Conservation (phyloP, 2,888 invertebrate species). For the Epistrophe grossulariae region DNA sequence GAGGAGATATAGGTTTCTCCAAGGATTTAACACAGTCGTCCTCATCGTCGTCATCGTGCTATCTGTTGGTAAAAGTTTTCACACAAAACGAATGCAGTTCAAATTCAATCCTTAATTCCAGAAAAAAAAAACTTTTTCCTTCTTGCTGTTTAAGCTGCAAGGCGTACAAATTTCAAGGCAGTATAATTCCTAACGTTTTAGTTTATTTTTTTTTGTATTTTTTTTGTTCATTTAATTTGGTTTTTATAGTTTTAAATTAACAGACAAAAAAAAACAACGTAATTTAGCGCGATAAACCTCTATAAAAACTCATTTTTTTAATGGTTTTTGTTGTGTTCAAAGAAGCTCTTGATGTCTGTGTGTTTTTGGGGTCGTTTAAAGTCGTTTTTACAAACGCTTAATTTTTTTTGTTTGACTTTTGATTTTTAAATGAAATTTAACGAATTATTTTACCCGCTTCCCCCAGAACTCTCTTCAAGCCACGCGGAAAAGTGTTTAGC, state of each 20-base stretch:
- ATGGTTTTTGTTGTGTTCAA: not conserved
- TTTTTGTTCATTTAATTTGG: not conserved
- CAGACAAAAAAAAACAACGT: not conserved
- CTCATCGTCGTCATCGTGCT: not conserved
- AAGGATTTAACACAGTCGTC: slow-evolving; percentile 3
- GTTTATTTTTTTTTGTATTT: not conserved
- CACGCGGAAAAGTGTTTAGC: not conserved
- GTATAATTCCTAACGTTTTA: not conserved
- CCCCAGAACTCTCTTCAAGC: not conserved
- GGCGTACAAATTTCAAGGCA: slow-evolving; percentile 4
- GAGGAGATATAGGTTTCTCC: not conserved
- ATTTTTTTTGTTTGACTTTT: slow-evolving; percentile 34
- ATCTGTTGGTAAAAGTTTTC: slow-evolving; percentile 23
- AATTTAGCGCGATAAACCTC: not conserved
- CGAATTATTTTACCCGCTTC: slow-evolving; percentile 37
- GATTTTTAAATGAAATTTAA: slow-evolving; percentile 52
- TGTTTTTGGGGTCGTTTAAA: not conserved
- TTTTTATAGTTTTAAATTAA: slow-evolving; percentile 35
- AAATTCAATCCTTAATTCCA: slow-evolving; percentile 7
- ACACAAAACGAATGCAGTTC: slow-evolving; percentile 23
- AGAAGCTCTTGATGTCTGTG: not conserved
- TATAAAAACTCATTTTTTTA: not conserved
- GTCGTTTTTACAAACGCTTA: slow-evolving; percentile 54
- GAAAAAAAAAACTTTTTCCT: slow-evolving; percentile 36
- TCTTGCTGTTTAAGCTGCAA: slow-evolving; percentile 10